phyloP scores from a whole-genome alignment of 2,113 vertebrate species.

The Haemorhous mexicanus region DNA sequence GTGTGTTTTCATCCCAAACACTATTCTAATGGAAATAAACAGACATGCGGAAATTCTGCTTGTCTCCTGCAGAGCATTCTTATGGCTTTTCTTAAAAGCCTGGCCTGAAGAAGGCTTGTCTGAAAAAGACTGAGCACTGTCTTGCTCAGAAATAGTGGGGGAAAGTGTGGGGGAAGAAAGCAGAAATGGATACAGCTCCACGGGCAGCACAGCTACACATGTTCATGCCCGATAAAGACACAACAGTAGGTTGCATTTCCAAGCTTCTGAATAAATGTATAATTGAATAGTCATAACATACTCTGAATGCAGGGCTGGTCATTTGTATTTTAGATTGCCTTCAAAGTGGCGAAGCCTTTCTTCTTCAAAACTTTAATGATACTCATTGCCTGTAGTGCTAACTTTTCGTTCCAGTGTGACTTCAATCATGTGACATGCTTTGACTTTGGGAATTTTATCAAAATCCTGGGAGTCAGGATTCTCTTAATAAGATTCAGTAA shows the following conservation, averaged over 20 bases:
- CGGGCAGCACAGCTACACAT: not conserved
- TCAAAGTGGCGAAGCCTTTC: not conserved
- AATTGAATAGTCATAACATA: not conserved
- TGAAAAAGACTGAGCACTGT: not conserved
- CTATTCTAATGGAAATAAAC: conserved; percentile 23
- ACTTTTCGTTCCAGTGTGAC: not conserved
- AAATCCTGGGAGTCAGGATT: not conserved
- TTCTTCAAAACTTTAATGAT: not conserved
- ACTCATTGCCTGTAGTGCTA: not conserved
- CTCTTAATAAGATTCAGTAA: not conserved
- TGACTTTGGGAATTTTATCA: not conserved
- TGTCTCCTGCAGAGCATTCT: not conserved
- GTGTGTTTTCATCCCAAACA: not conserved
- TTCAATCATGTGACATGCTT: not conserved
- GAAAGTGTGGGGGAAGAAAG: not conserved
- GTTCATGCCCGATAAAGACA: not conserved
- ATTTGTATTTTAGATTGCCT: not conserved
- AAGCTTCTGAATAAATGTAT: not conserved
- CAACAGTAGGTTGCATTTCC: not conserved
- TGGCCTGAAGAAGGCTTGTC: not conserved
- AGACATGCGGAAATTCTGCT: not conserved
- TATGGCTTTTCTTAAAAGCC: not conserved
- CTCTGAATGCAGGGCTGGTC: not conserved
- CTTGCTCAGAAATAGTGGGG: not conserved
- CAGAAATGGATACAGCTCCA: not conserved